These are phyloP conservation scores for Pedicia rivosa DNA, from an alignment of 2,888 invertebrate species.

Conservation along the genomic window DNA sequence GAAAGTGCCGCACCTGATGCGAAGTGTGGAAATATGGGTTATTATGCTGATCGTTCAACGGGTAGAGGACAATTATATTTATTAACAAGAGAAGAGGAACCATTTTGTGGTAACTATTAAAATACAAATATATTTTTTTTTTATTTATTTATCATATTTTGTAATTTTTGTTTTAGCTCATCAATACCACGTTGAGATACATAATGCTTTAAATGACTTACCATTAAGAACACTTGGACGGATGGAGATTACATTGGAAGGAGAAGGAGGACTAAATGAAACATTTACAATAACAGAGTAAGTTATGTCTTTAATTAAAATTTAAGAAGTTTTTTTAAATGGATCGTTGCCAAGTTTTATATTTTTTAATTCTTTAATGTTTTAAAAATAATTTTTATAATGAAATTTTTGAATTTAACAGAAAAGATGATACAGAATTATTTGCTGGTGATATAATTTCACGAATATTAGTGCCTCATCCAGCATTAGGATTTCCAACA, in stretches of 20 bases:
- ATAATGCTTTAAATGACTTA: constrained; percentile 49
- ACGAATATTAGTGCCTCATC: constrained; percentile 77
- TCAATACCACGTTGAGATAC: constrained; percentile 71
- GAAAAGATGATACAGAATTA: constrained; percentile 64
- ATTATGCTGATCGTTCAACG: constrained; percentile 71
- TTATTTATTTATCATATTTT: constrained; percentile 22
- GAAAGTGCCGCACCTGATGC: constrained; percentile 30
- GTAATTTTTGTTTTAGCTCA: too few species aligned
- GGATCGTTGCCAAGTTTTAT: too few species aligned
- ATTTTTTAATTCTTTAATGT: too few species aligned
- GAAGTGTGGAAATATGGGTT: constrained; percentile 84
- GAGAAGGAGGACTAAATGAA: constrained; percentile 69
- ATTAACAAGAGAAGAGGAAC: constrained; percentile 78
- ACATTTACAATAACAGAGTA: constrained; percentile 78
- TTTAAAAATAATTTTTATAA: not conserved
- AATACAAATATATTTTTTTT: constrained; percentile 40
- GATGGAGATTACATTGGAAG: constrained; percentile 61
- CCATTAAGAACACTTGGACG: constrained; percentile 50
- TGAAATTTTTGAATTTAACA: constrained; percentile 24
- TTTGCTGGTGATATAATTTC: constrained; percentile 56
- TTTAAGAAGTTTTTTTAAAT: too few species aligned
- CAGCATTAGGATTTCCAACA: constrained; percentile 58
- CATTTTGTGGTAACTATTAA: too few species aligned
- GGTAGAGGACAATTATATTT: constrained; percentile 79
- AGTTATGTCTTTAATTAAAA: constrained; percentile 19